These are phyloP conservation scores for Netelia inedita DNA, from an alignment of 2,888 invertebrate species.

Conservation along the genomic window DNA sequence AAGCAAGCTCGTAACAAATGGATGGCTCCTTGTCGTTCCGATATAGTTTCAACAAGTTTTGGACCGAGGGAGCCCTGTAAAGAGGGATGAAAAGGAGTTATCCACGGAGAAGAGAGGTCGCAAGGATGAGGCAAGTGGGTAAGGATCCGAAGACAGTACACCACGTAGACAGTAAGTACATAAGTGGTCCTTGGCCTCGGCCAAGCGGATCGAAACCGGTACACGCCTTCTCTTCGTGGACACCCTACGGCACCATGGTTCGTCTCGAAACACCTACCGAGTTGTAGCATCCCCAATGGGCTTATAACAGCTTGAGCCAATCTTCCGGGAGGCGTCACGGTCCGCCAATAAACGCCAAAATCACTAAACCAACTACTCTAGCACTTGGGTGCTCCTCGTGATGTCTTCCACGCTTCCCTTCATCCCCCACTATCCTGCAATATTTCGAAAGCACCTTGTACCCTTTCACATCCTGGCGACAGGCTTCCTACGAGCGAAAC, in stretches of 20 bases:
- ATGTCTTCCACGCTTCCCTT: background rate
- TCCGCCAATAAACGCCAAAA: slow-evolving; percentile 83
- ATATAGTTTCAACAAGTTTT: slow-evolving; percentile 56
- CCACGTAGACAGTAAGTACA: slow-evolving; percentile 63
- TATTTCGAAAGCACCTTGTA: slow-evolving; percentile 54
- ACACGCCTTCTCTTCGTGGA: slow-evolving; percentile 45
- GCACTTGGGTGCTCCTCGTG: background rate
- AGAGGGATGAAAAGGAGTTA: slow-evolving; percentile 29
- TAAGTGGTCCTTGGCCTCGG: slow-evolving; percentile 69
- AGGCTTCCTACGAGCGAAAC: slow-evolving; percentile 49
- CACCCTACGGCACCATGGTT: slow-evolving; percentile 60
- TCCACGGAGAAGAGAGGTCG: slow-evolving; percentile 28
- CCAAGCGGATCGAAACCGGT: slow-evolving; percentile 50
- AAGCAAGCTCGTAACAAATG: background rate
- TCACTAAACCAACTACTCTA: slow-evolving; percentile 83
- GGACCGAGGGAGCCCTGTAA: slow-evolving; percentile 46
- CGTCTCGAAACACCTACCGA: slow-evolving; percentile 79
- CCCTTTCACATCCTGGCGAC: slow-evolving; percentile 58
- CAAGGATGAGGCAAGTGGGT: slow-evolving; percentile 1
- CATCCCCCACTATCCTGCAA: background rate
- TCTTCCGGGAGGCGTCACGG: slow-evolving; percentile 82
- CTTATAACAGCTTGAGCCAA: slow-evolving; percentile 80
- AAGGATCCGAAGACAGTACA: slow-evolving; percentile 21
- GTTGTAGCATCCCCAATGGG: slow-evolving; percentile 77
- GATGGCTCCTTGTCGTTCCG: slow-evolving; percentile 5